Base-by-base conservation (phyloP, 2,888 invertebrate species). In the Erpobdella octoculata region DNA sequence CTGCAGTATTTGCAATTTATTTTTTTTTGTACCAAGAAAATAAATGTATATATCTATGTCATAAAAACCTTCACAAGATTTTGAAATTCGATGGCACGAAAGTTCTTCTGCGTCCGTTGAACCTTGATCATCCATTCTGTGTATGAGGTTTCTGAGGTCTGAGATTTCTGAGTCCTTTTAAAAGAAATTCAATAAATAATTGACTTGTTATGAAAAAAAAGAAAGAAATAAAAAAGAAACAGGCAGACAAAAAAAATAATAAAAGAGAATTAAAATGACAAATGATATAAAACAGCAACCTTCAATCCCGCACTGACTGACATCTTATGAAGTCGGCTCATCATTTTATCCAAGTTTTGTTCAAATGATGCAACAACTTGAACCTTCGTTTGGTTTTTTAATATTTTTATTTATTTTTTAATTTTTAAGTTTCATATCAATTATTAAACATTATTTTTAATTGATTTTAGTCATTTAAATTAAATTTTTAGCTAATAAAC, bases 301-400 rank as follows among this genome's bases (percentile, higher is more conserved):
- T n/a, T n/a, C n/a, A n/a, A n/a, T n/a, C n/a, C n/a, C n/a, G n/a
- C n/a, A n/a, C n/a, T n/a, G n/a, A n/a, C n/a, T n/a, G n/a, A n/a
- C 53, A 53, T 53, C 21, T 53, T 53, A 8, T 53, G 53, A n/a
- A 53, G 8, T 53, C 53, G 21, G 21, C 28, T 53, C 53, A 53
- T 25, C 53, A 53, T 53, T 53, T 53, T 53, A 21, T 53, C 53
- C 53, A 53, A 53, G n/a, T 53, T 53, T 28, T 53, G 53, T 28
- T 53, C 53, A 28, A 53, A 53, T 15, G 53, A 53, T 1, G 53
- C 53, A 21, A 53, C 53, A 3, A 53, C 53, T 53, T 53, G 53
- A 4, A 53, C 53, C 53, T 53, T 53, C n/a, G n/a, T n/a, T n/a
- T n/a, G n/a, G n/a, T n/a, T n/a, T n/a, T n/a, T n/a, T n/a, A n/a